phyloP scores from a whole-genome alignment of 2,797 vertebrate genomes.

The Neosalanx taihuensis region DNA sequence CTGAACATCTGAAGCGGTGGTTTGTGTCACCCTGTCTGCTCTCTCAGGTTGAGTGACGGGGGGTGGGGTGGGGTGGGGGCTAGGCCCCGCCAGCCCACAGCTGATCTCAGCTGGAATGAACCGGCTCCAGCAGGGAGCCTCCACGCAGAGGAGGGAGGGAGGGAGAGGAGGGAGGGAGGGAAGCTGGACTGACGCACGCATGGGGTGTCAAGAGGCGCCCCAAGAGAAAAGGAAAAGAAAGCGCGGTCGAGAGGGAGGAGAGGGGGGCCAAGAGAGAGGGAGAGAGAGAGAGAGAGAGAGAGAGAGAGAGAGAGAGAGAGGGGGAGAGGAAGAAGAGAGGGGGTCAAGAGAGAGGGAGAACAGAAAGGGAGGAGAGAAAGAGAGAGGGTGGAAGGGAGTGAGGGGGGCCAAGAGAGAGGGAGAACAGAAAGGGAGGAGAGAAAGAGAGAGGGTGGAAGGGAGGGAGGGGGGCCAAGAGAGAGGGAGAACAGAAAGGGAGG shows the following conservation, averaged over 20 bases:
- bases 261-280: neutral
- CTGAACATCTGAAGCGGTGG: too few relatives aligned
- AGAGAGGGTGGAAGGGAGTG: neutral
- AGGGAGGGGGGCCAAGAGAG: too few relatives aligned
- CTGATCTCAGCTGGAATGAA: constrained; percentile 62
- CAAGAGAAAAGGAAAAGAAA: too few relatives aligned
- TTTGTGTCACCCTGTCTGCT: too few relatives aligned
- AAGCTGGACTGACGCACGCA: too few relatives aligned
- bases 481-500: neutral
- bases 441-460: neutral
- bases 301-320: constrained; percentile 6
- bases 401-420: neutral
- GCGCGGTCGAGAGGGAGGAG: neutral
- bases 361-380: neutral
- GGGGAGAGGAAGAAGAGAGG: too few relatives aligned
- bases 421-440: too few relatives aligned
- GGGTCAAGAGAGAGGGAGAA: too few relatives aligned
- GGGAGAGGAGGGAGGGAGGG: neutral
- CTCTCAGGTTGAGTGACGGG: neutral
- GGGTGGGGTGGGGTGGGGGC: neutral
- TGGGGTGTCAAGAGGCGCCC: too few relatives aligned
- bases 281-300: neutral
- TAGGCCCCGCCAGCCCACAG: neutral
- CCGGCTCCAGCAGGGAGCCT: neutral
- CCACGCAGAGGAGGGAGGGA: neutral